phyloP scores from a whole-genome alignment of 2,797 vertebrate genomes.

The Molossus alvarezi region DNA sequence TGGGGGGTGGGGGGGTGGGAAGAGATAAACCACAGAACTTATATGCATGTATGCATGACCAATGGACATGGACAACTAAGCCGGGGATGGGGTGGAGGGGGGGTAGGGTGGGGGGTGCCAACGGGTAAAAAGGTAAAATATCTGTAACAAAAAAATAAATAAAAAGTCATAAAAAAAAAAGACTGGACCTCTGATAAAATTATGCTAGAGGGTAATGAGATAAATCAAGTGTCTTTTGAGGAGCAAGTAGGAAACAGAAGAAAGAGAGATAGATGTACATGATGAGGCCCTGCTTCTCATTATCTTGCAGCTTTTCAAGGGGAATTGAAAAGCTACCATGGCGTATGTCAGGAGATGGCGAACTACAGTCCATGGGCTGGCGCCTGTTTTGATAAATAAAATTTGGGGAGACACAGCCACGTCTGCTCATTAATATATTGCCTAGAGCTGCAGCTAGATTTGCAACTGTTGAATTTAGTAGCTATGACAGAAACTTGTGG shows the following conservation, averaged over 20 bases:
- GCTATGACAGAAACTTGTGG: background rate
- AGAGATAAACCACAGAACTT: too few relatives aligned
- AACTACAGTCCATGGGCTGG: background rate
- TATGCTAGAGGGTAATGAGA: background rate
- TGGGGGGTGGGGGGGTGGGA: too few relatives aligned
- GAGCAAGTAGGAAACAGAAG: background rate
- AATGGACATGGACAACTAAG: too few relatives aligned
- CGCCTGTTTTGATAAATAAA: background rate
- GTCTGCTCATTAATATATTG: background rate
- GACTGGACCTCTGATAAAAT: conserved; percentile 27
- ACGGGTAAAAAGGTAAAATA: too few relatives aligned
- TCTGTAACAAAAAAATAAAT: too few relatives aligned
- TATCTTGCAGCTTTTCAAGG: background rate
- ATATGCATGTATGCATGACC: too few relatives aligned
- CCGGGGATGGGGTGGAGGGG: too few relatives aligned
- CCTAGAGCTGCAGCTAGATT: background rate
- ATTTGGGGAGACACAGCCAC: background rate
- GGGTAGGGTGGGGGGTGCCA: too few relatives aligned
- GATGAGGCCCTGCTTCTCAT: background rate
- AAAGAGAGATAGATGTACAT: background rate
- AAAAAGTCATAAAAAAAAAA: too few relatives aligned
- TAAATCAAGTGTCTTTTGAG: background rate
- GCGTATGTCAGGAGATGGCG: background rate
- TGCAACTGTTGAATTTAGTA: background rate
- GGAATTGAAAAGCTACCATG: background rate